A percentile compares a stretch with the other conserved stretches of the same genome.
Conservation (phyloP, 2,888 invertebrate species). For the Hirudinaria manillensis region DNA sequence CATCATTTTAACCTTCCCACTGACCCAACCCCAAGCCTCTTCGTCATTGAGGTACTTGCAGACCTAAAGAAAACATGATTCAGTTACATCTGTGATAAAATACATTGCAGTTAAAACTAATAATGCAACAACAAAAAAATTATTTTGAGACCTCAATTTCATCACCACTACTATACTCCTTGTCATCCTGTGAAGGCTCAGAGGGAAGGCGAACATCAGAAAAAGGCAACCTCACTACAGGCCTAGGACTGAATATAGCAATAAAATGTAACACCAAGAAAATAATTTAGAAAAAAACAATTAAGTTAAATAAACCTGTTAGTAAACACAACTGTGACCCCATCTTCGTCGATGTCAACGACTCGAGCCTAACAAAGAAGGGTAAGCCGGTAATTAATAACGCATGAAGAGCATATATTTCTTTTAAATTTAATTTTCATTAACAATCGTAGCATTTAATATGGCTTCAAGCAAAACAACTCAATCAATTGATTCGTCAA, state of each 20-base stretch:
- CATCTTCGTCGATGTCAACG: slow-evolving; percentile 10
- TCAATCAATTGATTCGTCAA: too few species aligned
- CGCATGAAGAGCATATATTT: neutral
- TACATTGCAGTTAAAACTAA: too few species aligned
- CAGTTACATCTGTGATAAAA: too few species aligned
- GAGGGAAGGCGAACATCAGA: slow-evolving; percentile 83
- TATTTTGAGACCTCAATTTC: slow-evolving; percentile 68
- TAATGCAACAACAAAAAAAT: neutral
- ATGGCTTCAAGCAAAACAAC: neutral
- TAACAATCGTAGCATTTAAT: neutral
- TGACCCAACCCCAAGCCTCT: slow-evolving; percentile 93
- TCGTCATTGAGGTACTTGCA: slow-evolving; percentile 80
- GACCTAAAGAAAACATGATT: slow-evolving; percentile 57
- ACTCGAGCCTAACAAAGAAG: slow-evolving; percentile 16
- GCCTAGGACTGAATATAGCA: slow-evolving; percentile 70
- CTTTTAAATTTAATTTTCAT: neutral
- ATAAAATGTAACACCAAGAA: too few species aligned
- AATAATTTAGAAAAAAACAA: too few species aligned
- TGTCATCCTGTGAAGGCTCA: slow-evolving; percentile 47
- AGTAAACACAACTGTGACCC: slow-evolving; percentile 11
- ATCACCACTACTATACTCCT: slow-evolving; percentile 73
- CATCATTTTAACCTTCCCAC: slow-evolving; percentile 88
- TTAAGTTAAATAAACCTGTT: slow-evolving; percentile 26
- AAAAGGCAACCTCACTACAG: slow-evolving; percentile 84
- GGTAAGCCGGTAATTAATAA: neutral